Evolutionary conservation across 2,797 vertebrate species (phyloP).

Genomic region (Sebastes hubbsi): DNA sequence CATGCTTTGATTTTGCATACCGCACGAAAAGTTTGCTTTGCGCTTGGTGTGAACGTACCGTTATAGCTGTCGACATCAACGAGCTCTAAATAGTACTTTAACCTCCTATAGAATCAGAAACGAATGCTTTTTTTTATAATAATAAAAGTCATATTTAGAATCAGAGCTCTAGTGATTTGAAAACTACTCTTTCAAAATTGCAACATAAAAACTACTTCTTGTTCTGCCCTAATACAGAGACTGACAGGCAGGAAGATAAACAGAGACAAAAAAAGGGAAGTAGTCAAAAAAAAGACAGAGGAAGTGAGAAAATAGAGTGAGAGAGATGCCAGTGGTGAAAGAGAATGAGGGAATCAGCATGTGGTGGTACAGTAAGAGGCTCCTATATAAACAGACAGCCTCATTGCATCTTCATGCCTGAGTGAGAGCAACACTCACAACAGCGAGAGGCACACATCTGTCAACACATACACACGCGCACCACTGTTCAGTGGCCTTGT

Average conservation of each 20-base stretch:
- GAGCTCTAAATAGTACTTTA: background rate
- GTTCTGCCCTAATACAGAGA: background rate
- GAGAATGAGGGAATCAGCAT: conserved; percentile 37
- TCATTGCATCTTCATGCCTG: conserved; percentile 67
- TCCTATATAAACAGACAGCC: conserved; percentile 68
- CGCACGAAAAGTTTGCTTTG: no score
- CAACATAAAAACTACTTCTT: background rate
- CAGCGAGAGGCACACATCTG: conserved; percentile 40
- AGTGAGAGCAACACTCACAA: conserved; percentile 52
- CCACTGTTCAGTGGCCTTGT: conserved; percentile 21
- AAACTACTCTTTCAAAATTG: background rate
- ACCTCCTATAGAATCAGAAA: background rate
- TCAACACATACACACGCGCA: conserved; percentile 34
- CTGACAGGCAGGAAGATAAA: background rate
- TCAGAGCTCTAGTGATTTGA: background rate
- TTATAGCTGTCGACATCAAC: background rate
- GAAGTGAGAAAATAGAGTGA: background rate
- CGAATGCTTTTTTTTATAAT: background rate
- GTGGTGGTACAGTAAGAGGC: conserved; percentile 36
- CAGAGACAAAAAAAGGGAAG: conserved; percentile 2
- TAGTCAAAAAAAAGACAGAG: background rate
- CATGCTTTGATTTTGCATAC: no score
- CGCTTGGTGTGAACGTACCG: no score
- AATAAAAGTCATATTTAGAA: background rate
- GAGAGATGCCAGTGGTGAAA: conserved; percentile 29